These are phyloP conservation scores for Lycocorax pyrrhopterus DNA, from an alignment of 2,113 vertebrate species.

Conservation along the genomic window DNA sequence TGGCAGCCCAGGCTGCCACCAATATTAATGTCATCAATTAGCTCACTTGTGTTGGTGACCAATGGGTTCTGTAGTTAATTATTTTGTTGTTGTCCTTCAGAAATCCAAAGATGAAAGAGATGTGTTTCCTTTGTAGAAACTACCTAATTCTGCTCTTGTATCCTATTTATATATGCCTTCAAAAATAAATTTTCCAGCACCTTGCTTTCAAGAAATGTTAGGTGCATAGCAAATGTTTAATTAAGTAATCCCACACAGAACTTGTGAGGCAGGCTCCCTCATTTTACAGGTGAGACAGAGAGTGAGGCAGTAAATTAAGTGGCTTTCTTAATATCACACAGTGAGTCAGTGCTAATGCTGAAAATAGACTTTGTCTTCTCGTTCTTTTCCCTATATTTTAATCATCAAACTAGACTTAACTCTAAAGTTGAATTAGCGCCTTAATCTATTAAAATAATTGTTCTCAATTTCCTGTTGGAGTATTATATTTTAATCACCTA, in stretches of 20 bases:
- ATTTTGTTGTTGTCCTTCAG: background rate
- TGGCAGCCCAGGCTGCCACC: background rate
- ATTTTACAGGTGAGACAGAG: slow-evolving; percentile 32
- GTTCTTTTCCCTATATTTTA: slow-evolving; percentile 12
- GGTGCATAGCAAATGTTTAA: background rate
- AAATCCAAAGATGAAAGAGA: background rate
- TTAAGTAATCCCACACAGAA: slow-evolving; percentile 29
- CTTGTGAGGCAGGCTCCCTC: slow-evolving; percentile 15
- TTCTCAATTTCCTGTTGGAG: background rate
- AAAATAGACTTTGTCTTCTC: slow-evolving; percentile 25
- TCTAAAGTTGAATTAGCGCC: background rate
- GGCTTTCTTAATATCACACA: slow-evolving; percentile 22
- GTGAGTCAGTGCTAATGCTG: slow-evolving; percentile 39
- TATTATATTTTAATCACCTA: background rate
- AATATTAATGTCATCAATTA: background rate
- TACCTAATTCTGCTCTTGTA: background rate
- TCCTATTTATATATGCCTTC: background rate
- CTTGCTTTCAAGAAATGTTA: background rate
- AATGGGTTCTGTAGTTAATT: background rate
- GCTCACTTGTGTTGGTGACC: background rate
- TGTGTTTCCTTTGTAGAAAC: background rate
- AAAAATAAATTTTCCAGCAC: slow-evolving; percentile 17
- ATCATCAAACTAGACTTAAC: background rate
- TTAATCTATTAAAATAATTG: background rate
- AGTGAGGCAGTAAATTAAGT: slow-evolving; percentile 27